Base-by-base conservation (phyloP, 1,140 invertebrate species). In the Cepaea nemoralis region DNA sequence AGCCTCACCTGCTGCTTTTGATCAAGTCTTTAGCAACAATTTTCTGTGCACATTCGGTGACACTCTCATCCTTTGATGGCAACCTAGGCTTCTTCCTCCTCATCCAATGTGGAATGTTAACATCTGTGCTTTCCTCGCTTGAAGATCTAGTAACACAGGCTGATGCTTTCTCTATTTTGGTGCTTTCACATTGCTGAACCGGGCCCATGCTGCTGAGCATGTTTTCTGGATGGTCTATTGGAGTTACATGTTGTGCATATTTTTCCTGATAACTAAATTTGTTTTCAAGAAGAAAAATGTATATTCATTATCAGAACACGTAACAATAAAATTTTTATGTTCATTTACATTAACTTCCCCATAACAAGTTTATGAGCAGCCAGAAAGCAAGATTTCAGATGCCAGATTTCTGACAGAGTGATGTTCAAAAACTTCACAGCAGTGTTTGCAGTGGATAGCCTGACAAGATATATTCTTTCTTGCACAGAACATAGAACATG, bases 81-180 rank as follows among this genome's bases (percentile, higher is more conserved):
- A 31, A 31, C 33, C n/a, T 63, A 31, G 59, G 27, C 59, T 5
- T 63, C 27, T 63, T 63, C 0, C 22, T 63, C 59, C 2, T 71
- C 69, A 71, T 71, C 69, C 69, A 71, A 37, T 45, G 19, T 24
- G 69, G 69, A 71, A 71, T 71, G 40, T 71, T 71, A n/a, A 45
- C 37, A 71, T 71, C 35, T 2, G 37, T 39, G 3, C 6, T 45
- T 39, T 39, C 69, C 10, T 19, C 8, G 14, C 59, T 16, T 63
- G 59, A 22, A 63, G 59, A 63, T 6, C 59, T 63, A 5, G n/a
- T 31, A 31, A 5, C 16, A 63, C 0, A 6, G 3, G 59, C 22
- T 31, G 59, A 31, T 63, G 12, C 27, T 27, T 63, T 63, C n/a
- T 63, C n/a, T 31, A 27, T 16, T 2, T 63, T 31, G 27, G 12